Evolutionary conservation across 2,888 invertebrate genomes (phyloP).

Genomic region (Epirrhoe alternata): DNA sequence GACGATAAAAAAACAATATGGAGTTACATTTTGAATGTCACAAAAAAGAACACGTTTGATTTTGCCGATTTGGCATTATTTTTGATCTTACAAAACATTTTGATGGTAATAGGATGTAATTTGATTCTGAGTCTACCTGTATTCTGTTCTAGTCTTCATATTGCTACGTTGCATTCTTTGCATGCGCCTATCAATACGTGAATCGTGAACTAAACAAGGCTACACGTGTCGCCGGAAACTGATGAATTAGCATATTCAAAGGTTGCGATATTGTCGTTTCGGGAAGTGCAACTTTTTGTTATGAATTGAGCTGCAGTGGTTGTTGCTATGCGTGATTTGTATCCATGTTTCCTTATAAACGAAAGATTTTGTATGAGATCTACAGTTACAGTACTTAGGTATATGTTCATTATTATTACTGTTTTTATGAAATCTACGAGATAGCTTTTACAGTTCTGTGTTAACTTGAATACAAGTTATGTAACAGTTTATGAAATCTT

Average conservation of each 20-base stretch:
- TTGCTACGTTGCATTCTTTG: slow-evolving; percentile 42
- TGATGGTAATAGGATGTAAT: not conserved
- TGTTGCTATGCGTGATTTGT: slow-evolving; percentile 10
- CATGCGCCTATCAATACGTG: slow-evolving; percentile 47
- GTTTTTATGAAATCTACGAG: not conserved
- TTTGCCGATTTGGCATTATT: not conserved
- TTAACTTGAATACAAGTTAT: not conserved
- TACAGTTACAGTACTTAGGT: not conserved
- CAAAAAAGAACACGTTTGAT: not conserved
- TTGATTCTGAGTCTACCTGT: not conserved
- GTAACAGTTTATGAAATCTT: slow-evolving; percentile 1
- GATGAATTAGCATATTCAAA: slow-evolving; percentile 57
- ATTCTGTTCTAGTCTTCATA: too few relatives aligned
- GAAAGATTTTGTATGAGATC: not conserved
- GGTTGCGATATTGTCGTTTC: slow-evolving; percentile 46
- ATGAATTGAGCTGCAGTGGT: not conserved
- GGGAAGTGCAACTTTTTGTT: slow-evolving; percentile 36
- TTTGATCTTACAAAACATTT: not conserved
- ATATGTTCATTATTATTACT: not conserved
- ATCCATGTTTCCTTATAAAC: not conserved
- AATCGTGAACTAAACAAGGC: slow-evolving; percentile 64
- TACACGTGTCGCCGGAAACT: slow-evolving; percentile 69
- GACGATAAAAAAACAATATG: not conserved
- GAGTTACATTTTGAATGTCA: not conserved
- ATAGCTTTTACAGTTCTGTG: too few relatives aligned